phyloP scores from a whole-genome alignment of 2,797 vertebrate genomes.

The Hyperoplus immaculatus region DNA sequence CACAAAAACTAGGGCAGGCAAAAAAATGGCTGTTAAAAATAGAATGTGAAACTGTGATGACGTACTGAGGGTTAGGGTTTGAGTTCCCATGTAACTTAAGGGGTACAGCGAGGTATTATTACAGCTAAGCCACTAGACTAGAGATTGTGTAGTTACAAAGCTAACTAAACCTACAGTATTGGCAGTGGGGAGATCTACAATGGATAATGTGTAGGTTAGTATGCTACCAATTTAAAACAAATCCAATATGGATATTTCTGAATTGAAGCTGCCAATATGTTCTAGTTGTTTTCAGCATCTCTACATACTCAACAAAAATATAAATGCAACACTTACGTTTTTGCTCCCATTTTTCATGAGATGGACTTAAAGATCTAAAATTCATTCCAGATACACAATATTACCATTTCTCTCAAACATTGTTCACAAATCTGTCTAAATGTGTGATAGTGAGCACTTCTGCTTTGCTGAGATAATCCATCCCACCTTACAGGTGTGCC shows the following conservation, averaged over 20 bases:
- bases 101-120: slow-evolving; percentile 10
- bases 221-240: neutral
- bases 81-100: slow-evolving; percentile 1
- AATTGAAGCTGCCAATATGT: neutral
- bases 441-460: too few relatives aligned
- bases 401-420: too few relatives aligned
- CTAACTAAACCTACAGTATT: neutral
- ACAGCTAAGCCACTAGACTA: slow-evolving; percentile 7
- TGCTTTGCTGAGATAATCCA: too few relatives aligned
- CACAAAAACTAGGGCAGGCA: too few relatives aligned
- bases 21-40: neutral
- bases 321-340: too few relatives aligned
- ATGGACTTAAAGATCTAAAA: too few relatives aligned
- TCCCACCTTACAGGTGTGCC: too few relatives aligned
- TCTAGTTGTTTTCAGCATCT: slow-evolving; percentile 5
- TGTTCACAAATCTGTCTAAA: too few relatives aligned
- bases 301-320: too few relatives aligned
- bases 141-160: slow-evolving; percentile 5
- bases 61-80: neutral
- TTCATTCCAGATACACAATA: too few relatives aligned
- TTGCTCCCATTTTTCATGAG: too few relatives aligned
- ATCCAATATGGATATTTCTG: slow-evolving; percentile 17
- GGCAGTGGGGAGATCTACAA: neutral
- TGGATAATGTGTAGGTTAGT: neutral
- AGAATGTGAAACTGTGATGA: neutral